Evolutionary conservation across 2,888 invertebrate genomes (phyloP), one percentile per base, ranked within the genome.

Genomic region (Drosophila barbarae): DNA sequence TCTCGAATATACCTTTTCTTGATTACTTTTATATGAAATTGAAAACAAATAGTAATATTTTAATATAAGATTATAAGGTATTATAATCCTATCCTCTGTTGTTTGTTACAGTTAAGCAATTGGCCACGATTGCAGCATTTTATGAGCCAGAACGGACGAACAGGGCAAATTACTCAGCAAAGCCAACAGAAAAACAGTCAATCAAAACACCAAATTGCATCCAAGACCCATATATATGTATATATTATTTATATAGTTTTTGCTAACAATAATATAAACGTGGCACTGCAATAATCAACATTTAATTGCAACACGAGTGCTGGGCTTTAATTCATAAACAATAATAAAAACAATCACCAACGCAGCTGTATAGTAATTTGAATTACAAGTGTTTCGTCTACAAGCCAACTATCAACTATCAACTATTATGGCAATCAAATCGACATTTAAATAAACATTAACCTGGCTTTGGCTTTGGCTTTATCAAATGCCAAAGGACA

Each of bases 71-170:
- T 21, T 10, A 18, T 18, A 18, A 18, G 18, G 1, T 18, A 10
- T 21, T 23, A 55, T 30, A 10, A n/a, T 4, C 30, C 15, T 56
- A 56, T 15, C 30, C 30, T 9, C 56, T 9, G 15, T 1, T 55
- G 23, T 47, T 47, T 13, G 30, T 61, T 61, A 30, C 47, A 65
- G 67, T 66, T 65, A 64, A 64, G 46, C 65, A 46, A 65, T 46
- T 28, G 26, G 39, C 18, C 38, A 39, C 34, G 52, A 51, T 35
- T 41, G 41, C 47, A 41, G 34, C 41, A 30, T 28, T 64, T 63
- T 64, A 64, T 64, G 46, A 47, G 66, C 46, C 44, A 26, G 35
- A 51, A 50, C 41, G 8, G 41, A 44, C 36, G 18, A 36, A 35
- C 36, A 42, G 34, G 32, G 30, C 7, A 12, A 28, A 44, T 12